Evolutionary conservation across 2,797 vertebrate species (phyloP), one percentile per base, ranked within the genome.

Genomic region (Artibeus lituratus): DNA sequence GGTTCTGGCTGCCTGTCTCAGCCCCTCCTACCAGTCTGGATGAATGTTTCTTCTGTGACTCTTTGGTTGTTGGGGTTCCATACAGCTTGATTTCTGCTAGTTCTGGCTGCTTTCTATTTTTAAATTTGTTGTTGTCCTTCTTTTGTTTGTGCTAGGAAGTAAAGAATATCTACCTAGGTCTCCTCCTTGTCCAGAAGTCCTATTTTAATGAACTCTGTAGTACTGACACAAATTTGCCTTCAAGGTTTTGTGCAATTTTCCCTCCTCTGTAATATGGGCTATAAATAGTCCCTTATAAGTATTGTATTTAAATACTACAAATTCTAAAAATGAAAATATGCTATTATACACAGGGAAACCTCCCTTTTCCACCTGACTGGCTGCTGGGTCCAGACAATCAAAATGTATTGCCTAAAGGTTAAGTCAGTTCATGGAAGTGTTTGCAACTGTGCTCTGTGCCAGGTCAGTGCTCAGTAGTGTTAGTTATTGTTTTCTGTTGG

Each of bases 191-290:
- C 24, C 57, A 59, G 57, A 59, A 29, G 24, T 59, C 57, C 26
- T 87, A 32, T 73, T 91, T 93, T 92, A 92, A 92, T 83, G 74
- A 97, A 83, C 3, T 69, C 42, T 55, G 14, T 42, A 55, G 24
- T 11, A 82, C 65, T 90, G n/a, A 14, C 32, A 47, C 2, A 69
- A 32, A 77, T 70, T 87, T 93, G n/a, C 44, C n/a, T 74, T 94
- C 29, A 78, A 91, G 16, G 26, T 51, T 65, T 90, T 96, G 22
- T 26, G 1, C 26, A 39, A 83, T 55, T 91, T 84, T 91, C 67
- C 65, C 42, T 87, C 21, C 1, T 88, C 35, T 95, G 9, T 81
- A 42, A 93, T 59, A 39, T 73, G 32, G 18, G 49, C 53, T 89
- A 67, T 39, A 32, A 81, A 42, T 55, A 87, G 21, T 80, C n/a